phyloP scores from a whole-genome alignment of 2,797 vertebrate genomes.

The Furcifer pardalis region DNA sequence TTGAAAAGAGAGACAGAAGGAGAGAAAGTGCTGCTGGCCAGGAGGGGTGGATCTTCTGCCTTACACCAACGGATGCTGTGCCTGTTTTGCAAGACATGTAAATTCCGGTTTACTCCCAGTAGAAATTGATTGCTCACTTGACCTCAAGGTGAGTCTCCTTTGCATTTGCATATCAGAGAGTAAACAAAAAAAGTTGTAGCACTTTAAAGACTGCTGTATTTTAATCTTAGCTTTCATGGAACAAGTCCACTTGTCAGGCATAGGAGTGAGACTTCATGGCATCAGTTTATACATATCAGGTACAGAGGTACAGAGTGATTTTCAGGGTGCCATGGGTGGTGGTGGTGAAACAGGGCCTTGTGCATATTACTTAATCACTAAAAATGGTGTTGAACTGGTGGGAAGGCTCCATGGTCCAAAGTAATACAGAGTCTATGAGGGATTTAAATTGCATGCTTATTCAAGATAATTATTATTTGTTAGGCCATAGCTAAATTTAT shows the following conservation, averaged over 20 bases:
- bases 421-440: neutral
- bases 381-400: neutral
- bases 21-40: neutral
- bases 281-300: too few species aligned
- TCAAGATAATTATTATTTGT: slow-evolving; percentile 12
- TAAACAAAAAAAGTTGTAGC: too few species aligned
- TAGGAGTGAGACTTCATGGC: too few species aligned
- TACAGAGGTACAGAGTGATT: too few species aligned
- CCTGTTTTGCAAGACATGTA: neutral
- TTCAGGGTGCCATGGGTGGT: neutral
- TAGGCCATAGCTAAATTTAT: neutral
- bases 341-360: neutral
- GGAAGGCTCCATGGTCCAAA: neutral
- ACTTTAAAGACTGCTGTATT: too few species aligned
- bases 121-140: neutral
- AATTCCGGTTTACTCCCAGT: neutral
- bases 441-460: neutral
- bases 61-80: neutral
- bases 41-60: neutral
- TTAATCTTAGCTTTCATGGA: too few species aligned
- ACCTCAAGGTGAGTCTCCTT: neutral
- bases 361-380: neutral
- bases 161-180: too few species aligned
- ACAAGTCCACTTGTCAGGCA: too few species aligned
- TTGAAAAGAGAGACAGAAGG: neutral